These are phyloP conservation scores for Synchiropus splendidus DNA, from an alignment of 2,113 vertebrate species.

Conservation along the genomic window DNA sequence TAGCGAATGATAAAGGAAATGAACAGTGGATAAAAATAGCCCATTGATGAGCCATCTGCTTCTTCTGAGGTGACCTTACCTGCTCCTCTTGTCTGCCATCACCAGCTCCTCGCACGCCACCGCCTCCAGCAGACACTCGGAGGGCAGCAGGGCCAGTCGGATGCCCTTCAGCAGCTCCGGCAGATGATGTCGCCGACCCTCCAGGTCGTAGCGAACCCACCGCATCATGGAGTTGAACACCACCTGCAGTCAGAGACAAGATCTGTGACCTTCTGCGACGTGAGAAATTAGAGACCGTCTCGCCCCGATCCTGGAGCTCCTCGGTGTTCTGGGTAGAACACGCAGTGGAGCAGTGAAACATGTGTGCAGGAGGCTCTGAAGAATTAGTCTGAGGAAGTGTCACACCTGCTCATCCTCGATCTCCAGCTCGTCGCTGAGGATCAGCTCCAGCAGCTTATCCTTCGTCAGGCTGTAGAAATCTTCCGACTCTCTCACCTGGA, in stretches of 20 bases:
- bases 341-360: no score
- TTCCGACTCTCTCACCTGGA: slow-evolving; percentile 72
- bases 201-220: slow-evolving; percentile 80
- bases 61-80: no score
- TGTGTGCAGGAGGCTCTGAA: background rate
- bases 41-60: no score
- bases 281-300: no score
- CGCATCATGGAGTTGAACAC: slow-evolving; percentile 83
- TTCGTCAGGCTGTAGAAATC: slow-evolving; percentile 85
- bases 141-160: slow-evolving; percentile 82
- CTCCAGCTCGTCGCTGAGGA: slow-evolving; percentile 90
- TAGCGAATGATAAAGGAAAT: no score
- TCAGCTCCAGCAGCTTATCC: slow-evolving; percentile 81
- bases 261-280: no score
- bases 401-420: slow-evolving; percentile 82
- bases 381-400: no score
- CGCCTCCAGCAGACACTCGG: slow-evolving; percentile 79
- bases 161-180: slow-evolving; percentile 79
- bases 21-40: no score
- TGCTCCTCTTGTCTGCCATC: slow-evolving; percentile 74
- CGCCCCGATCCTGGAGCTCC: no score
- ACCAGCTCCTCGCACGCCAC: slow-evolving; percentile 81
- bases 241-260: slow-evolving; percentile 25
- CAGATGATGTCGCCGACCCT: slow-evolving; percentile 69
- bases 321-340: no score